Percentiles rank a stretch among this genome's conserved stretches.
phyloP scores from a whole-genome alignment of 2,113 vertebrate genomes.

The Actenoides lindsayi region DNA sequence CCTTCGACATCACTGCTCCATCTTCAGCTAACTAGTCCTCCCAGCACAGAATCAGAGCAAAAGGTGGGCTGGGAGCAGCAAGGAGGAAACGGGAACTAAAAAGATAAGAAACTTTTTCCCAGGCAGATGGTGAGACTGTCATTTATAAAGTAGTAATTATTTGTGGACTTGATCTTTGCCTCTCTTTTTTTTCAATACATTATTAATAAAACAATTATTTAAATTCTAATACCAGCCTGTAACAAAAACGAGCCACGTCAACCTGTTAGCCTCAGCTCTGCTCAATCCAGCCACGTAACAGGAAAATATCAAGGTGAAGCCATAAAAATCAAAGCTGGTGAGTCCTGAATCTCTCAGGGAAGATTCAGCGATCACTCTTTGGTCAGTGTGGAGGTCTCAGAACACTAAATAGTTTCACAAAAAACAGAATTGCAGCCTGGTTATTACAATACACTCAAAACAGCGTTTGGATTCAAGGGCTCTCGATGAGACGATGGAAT shows the following conservation, averaged over 20 bases:
- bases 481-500: not conserved
- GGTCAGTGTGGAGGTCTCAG: fast-evolving
- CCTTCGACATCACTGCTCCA: fast-evolving
- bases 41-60: fast-evolving
- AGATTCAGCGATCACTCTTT: not conserved
- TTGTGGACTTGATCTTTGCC: not conserved
- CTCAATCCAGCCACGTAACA: not conserved
- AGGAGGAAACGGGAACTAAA: not conserved
- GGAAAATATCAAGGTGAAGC: not conserved
- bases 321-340: not conserved
- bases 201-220: not conserved
- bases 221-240: not conserved
- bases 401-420: not conserved
- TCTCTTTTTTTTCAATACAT: fast-evolving
- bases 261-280: not conserved
- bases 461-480: not conserved
- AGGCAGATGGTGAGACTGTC: not conserved
- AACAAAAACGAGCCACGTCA: not conserved
- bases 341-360: not conserved
- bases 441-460: not conserved
- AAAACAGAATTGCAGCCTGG: not conserved
- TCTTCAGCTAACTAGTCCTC: not conserved
- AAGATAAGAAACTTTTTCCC: not conserved
- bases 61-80: not conserved
- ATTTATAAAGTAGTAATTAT: not conserved